These are phyloP conservation scores for Helarctos malayanus DNA, from an alignment of 2,797 vertebrate genomes.

Conservation along the genomic window DNA sequence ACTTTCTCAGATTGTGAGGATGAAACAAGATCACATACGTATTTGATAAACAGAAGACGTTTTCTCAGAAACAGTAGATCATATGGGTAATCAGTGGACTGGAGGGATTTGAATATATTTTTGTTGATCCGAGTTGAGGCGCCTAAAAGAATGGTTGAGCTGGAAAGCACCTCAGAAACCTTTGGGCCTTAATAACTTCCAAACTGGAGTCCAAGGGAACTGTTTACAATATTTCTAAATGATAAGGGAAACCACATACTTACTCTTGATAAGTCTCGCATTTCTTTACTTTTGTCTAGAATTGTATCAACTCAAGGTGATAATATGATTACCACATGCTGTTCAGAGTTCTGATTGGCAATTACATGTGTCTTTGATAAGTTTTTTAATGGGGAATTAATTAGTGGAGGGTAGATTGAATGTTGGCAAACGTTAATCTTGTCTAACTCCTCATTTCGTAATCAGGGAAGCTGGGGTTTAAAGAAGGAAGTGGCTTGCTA, in stretches of 20 bases:
- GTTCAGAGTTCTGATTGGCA: conserved; percentile 50
- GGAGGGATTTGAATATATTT: conserved; percentile 9
- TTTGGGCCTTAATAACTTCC: conserved; percentile 27
- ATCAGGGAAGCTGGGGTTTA: conserved; percentile 49
- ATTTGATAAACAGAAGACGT: conserved; percentile 12
- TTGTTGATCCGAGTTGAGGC: neutral
- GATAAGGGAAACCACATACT: conserved; percentile 58
- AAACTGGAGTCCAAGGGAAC: conserved; percentile 35
- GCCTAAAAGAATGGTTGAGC: neutral
- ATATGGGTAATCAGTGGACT: neutral
- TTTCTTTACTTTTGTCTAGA: conserved; percentile 73
- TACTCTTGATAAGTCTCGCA: conserved; percentile 29
- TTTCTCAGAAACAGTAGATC: conserved; percentile 58
- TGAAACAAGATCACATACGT: neutral
- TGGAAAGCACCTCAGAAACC: conserved; percentile 56
- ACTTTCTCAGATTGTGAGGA: neutral
- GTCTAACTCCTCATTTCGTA: conserved; percentile 25
- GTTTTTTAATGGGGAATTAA: conserved; percentile 43
- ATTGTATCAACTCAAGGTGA: conserved; percentile 33
- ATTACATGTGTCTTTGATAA: neutral
- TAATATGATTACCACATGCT: conserved; percentile 10
- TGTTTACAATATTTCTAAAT: conserved; percentile 60
- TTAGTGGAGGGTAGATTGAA: conserved; percentile 31
- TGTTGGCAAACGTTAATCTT: conserved; percentile 43
- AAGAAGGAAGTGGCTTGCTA: conserved; percentile 52